Evolutionary conservation across 2,113 vertebrate species (phyloP), one percentile per base, ranked within the genome.

Genomic region (Scomber scombrus): DNA sequence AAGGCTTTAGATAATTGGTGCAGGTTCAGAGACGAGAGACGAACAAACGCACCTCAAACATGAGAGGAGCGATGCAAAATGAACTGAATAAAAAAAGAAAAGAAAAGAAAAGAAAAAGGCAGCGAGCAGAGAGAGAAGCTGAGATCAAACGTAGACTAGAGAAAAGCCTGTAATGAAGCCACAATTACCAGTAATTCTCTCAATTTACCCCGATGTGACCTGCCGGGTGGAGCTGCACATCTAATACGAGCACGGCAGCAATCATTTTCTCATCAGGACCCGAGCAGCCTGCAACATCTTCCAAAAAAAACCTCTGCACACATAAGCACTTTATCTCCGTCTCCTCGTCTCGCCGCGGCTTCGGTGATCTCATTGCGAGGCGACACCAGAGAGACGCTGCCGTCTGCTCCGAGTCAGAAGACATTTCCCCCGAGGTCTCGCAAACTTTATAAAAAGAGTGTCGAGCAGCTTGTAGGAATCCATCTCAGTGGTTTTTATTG

Each of bases 1-100:
- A 91, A 91, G 87, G 75, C 72, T 76, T 55, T 18, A 67, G 54
- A 68, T 86, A 74, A 89, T 82, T 79, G 80, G 18, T 40, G 54
- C 61, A 23, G 60, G 43, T 70, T 75, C 71, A 66, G 31, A 74
- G 75, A 65, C 65, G 8, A 31, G 43, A 23, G 55, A 14, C 52
- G 77, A 81, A 6, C 71, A 61, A 78, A 72, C n/a, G 70, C 56
- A 71, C 21, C 78, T 60, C 71, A 72, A 69, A 49, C 75, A 21
- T 3, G 14, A 43, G 14, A 43, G 3, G 21, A 23, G 7, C 2
- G 7, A 60, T 0, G 1, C 31, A 62, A 34, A 77, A 21, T 49
- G 47, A 26, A 34, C 10, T 13, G 1, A 3, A 57, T 58, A 63
- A 65, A 69, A 26, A 73, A 4, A 26, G 10, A 47, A 6, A 81